Evolutionary conservation across 2,888 invertebrate genomes (phyloP), one percentile per base, ranked within the genome.

Genomic region (Chalcis sispes): DNA sequence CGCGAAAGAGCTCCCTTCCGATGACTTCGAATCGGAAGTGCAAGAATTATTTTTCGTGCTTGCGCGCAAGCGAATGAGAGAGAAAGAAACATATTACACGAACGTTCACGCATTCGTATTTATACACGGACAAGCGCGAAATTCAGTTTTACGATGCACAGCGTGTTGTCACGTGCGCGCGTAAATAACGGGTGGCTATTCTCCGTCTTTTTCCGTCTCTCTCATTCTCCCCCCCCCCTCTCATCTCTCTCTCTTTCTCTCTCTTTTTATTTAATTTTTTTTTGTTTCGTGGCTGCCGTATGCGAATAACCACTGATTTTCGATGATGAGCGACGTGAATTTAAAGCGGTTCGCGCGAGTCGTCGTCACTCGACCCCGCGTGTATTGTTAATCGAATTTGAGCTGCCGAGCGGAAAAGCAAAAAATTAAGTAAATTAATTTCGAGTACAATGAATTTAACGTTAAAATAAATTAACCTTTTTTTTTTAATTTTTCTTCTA

Each of bases 271-370:
- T n/a, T n/a, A 36, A 36, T 18, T 3, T 27, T 25, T 25, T 48
- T 23, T 65, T 29, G 25, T 25, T 2, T 69, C 27, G 32, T n/a
- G 15, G 25, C 25, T 40, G 36, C 18, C 56, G 58, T 52, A 72
- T 66, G 50, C 23, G 48, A 58, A 58, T 46, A 36, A 23, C 58
- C 61, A n/a, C 23, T 73, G 46, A 67, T 71, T 75, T 69, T 62
- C 58, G 20, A 56, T 50, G 69, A 69, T 50, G 50, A 64, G 54
- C 56, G 58, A 48, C 27, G 36, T 69, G 69, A 75, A 75, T 75
- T 65, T 75, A 65, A 70, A 75, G 29, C 61, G 32, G 4, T 32
- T 23, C 54, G n/a, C 15, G 52, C 20, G 1, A 10, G 10, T 7
- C 36, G 4, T 52, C 8, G 52, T 52, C 15, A 1, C 23, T 18